A percentile compares a stretch with the other conserved stretches of the same genome.
These are phyloP conservation scores for Chrysotoxum bicinctum DNA, from an alignment of 2,888 invertebrate species.

Conservation along the genomic window DNA sequence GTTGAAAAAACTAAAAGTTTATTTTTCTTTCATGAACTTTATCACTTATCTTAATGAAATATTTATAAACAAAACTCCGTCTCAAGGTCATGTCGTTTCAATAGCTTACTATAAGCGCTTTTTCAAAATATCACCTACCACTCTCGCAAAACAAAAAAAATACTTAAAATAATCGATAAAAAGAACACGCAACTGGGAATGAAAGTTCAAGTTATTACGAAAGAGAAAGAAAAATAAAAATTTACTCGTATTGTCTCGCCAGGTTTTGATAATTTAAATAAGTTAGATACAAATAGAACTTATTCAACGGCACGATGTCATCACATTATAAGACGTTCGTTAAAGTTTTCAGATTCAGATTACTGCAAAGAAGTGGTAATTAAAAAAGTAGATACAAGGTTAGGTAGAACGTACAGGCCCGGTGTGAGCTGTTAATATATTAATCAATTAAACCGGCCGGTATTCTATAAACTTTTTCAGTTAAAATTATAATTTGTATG, in stretches of 20 bases:
- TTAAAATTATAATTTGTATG: background rate
- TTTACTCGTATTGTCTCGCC: background rate
- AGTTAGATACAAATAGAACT: background rate
- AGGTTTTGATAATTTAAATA: background rate
- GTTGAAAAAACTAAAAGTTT: background rate
- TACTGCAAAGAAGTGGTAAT: background rate
- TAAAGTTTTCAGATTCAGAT: background rate
- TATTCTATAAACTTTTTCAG: background rate
- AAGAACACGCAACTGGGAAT: slow-evolving; percentile 30
- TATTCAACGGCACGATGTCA: slow-evolving; percentile 23
- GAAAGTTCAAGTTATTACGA: slow-evolving; percentile 17
- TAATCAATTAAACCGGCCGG: slow-evolving; percentile 11
- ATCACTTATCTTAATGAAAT: slow-evolving; percentile 13
- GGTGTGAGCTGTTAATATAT: background rate
- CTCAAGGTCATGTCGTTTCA: slow-evolving; percentile 41
- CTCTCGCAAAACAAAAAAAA: background rate
- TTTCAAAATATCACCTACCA: background rate
- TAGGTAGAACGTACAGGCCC: background rate
- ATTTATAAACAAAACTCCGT: slow-evolving; percentile 28
- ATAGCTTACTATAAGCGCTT: slow-evolving; percentile 3
- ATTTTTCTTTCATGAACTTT: background rate
- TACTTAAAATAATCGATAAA: slow-evolving; percentile 5
- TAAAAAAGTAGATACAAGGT: background rate
- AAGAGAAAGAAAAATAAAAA: background rate
- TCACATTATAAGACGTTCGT: slow-evolving; percentile 6